These are phyloP conservation scores for Heterocephalus glaber DNA, from an alignment of 2,113 vertebrate genomes.

Conservation along the genomic window DNA sequence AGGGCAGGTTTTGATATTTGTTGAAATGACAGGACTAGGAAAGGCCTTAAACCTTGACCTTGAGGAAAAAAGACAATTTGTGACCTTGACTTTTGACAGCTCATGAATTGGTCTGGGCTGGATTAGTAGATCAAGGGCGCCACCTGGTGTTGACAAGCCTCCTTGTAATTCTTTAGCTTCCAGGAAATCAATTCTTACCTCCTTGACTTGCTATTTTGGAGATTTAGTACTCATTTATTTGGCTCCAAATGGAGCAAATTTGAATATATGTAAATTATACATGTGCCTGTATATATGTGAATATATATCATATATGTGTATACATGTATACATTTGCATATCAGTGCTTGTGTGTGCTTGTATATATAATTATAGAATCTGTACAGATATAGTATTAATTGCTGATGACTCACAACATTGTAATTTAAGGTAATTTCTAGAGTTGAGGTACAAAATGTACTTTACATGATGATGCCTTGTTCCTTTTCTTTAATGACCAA, in stretches of 20 bases:
- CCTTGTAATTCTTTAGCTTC: slow-evolving; percentile 74
- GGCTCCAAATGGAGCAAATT: slow-evolving; percentile 61
- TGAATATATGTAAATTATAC: slow-evolving; percentile 78
- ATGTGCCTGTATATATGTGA: slow-evolving; percentile 77
- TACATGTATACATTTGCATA: slow-evolving; percentile 74
- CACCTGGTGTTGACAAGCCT: slow-evolving; percentile 85
- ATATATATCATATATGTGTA: slow-evolving; percentile 75
- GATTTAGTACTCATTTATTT: slow-evolving; percentile 65
- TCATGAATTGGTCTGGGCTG: slow-evolving; percentile 77
- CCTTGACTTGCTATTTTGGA: slow-evolving; percentile 65
- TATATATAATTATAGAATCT: slow-evolving; percentile 75
- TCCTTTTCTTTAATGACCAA: slow-evolving; percentile 56
- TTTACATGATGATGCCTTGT: slow-evolving; percentile 43
- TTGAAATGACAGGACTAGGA: slow-evolving; percentile 84
- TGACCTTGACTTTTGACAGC: slow-evolving; percentile 92
- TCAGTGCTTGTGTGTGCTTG: slow-evolving; percentile 67
- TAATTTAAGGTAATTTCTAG: slow-evolving; percentile 74
- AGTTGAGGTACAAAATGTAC: slow-evolving; percentile 64
- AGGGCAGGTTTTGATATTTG: slow-evolving; percentile 73
- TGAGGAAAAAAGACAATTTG: slow-evolving; percentile 86
- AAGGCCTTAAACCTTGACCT: slow-evolving; percentile 91
- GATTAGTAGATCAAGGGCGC: slow-evolving; percentile 89
- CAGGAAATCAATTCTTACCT: slow-evolving; percentile 69
- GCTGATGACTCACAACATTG: slow-evolving; percentile 53
- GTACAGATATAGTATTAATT: slow-evolving; percentile 73